Conservation (phyloP, 2,113 vertebrate genomes). For the Neodontobutis hainanensis region DNA sequence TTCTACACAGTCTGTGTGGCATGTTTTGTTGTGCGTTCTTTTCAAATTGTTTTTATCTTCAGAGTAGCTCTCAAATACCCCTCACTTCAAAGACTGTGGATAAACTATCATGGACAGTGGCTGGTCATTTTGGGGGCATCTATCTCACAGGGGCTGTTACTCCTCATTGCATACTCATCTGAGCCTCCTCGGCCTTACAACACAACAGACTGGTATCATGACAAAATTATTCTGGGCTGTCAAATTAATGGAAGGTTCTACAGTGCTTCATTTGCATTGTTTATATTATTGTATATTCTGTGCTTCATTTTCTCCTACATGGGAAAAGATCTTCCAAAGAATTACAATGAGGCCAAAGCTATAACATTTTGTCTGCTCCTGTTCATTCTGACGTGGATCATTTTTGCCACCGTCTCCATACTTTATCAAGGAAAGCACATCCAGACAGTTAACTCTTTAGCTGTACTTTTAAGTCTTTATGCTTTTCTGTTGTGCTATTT, state of each 20-base stretch:
- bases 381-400: slow-evolving; percentile 79
- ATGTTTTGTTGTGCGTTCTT: slow-evolving; percentile 82
- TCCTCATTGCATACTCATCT: slow-evolving; percentile 39
- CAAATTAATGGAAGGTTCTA: neutral
- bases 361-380: slow-evolving; percentile 86
- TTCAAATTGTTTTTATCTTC: slow-evolving; percentile 89
- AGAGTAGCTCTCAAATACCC: slow-evolving; percentile 82
- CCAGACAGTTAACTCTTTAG: slow-evolving; percentile 48
- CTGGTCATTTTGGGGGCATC: slow-evolving; percentile 70
- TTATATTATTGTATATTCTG: slow-evolving; percentile 61
- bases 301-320: slow-evolving; percentile 86
- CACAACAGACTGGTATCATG: slow-evolving; percentile 39
- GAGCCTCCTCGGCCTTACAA: slow-evolving; percentile 61
- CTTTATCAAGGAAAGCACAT: slow-evolving; percentile 73
- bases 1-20: slow-evolving; percentile 81
- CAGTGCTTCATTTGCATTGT: slow-evolving; percentile 24
- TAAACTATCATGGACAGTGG: slow-evolving; percentile 75
- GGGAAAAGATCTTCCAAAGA: slow-evolving; percentile 88
- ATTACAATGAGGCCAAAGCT: slow-evolving; percentile 89
- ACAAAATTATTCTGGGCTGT: slow-evolving; percentile 79
- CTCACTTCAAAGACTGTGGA: slow-evolving; percentile 76
- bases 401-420: slow-evolving; percentile 62
- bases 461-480: slow-evolving; percentile 71
- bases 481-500: slow-evolving; percentile 82
- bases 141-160: slow-evolving; percentile 62